These are phyloP conservation scores for Myrmecobius fasciatus DNA, from an alignment of 2,113 vertebrate species.

Conservation along the genomic window DNA sequence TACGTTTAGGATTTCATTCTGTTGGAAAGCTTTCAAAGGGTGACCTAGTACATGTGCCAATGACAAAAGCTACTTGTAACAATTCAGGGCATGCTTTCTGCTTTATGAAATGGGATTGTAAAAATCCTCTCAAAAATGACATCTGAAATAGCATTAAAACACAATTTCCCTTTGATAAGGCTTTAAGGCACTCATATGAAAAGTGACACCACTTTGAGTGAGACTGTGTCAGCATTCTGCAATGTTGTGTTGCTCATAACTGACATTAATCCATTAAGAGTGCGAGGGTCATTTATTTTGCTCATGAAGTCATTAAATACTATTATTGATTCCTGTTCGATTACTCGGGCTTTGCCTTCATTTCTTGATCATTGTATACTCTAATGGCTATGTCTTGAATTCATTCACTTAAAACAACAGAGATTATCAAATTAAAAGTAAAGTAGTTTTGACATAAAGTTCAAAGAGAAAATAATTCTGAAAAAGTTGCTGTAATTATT, in stretches of 20 bases:
- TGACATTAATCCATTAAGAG: slow-evolving; percentile 86
- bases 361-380: slow-evolving; percentile 69
- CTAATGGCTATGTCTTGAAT: slow-evolving; percentile 73
- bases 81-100: slow-evolving; percentile 83
- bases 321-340: slow-evolving; percentile 89
- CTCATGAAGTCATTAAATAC: slow-evolving; percentile 86
- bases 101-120: slow-evolving; percentile 84
- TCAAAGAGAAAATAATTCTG: slow-evolving; percentile 67
- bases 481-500: slow-evolving; percentile 61
- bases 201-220: slow-evolving; percentile 80
- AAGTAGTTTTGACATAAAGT: slow-evolving; percentile 53
- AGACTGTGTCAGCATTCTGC: slow-evolving; percentile 84
- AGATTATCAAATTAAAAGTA: slow-evolving; percentile 56
- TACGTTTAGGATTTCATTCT: slow-evolving; percentile 68
- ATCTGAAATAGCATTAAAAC: slow-evolving; percentile 86
- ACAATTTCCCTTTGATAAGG: slow-evolving; percentile 84
- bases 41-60: slow-evolving; percentile 76
- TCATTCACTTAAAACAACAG: slow-evolving; percentile 73
- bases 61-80: slow-evolving; percentile 83
- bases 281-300: slow-evolving; percentile 90
- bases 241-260: slow-evolving; percentile 81
- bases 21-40: slow-evolving; percentile 65
- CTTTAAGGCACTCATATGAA: slow-evolving; percentile 85
- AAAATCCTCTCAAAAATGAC: slow-evolving; percentile 86
- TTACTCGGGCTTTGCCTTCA: slow-evolving; percentile 66